Conservation (phyloP, 2,797 vertebrate genomes). For the Peromyscus attwateri region DNA sequence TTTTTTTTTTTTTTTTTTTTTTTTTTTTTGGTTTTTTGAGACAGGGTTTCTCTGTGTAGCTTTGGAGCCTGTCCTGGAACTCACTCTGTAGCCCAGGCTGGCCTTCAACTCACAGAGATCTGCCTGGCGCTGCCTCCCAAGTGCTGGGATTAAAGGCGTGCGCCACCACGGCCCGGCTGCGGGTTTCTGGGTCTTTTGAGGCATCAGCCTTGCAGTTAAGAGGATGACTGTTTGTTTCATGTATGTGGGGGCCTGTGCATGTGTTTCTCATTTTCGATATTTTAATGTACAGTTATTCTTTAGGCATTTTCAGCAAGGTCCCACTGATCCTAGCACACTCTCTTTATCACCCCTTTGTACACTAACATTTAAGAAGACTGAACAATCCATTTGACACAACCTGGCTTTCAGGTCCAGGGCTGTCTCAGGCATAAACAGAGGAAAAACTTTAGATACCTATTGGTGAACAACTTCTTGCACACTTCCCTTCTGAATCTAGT, state of each 20-base stretch:
- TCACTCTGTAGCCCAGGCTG: too few species aligned
- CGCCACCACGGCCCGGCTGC: too few species aligned
- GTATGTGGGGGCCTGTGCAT: accelerated
- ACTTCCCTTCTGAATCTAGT: not conserved
- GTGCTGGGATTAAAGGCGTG: too few species aligned
- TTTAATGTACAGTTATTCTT: not conserved
- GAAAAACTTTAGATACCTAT: not conserved
- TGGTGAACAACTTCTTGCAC: not conserved
- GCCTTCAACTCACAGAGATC: too few species aligned
- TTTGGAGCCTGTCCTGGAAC: too few species aligned
- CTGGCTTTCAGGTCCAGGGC: not conserved
- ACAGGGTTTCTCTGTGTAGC: too few species aligned
- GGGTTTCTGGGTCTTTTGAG: not conserved
- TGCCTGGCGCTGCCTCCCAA: too few species aligned
- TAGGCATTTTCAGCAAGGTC: not conserved
- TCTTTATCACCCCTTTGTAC: not conserved
- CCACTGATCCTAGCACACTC: not conserved
- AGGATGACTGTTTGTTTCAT: not conserved
- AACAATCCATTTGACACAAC: not conserved
- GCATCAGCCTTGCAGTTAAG: not conserved
- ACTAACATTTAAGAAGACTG: not conserved
- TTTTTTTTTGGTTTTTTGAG: too few species aligned
- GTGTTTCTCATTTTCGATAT: not conserved
- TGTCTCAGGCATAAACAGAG: not conserved
- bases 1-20: too few species aligned